These are phyloP conservation scores for Tinea semifulvella DNA, from an alignment of 2,888 invertebrate species.

Conservation along the genomic window DNA sequence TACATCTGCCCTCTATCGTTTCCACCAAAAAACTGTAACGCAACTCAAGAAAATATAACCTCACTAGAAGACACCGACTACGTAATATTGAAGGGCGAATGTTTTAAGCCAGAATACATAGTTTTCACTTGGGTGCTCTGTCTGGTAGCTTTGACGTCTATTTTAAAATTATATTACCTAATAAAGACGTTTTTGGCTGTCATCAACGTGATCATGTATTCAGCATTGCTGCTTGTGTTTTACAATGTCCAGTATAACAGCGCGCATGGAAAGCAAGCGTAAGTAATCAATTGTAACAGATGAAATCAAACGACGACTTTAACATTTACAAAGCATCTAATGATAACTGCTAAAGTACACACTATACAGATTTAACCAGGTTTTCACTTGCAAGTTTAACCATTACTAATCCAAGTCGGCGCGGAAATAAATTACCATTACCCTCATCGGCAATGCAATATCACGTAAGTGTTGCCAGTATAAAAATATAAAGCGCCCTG, in stretches of 20 bases:
- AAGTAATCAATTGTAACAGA: no score
- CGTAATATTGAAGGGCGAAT: constrained; percentile 34
- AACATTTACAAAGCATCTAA: no score
- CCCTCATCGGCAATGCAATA: no score
- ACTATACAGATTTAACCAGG: no score
- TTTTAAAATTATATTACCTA: constrained; percentile 88
- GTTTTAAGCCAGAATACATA: constrained; percentile 83
- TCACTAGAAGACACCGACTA: constrained; percentile 1
- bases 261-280: constrained; percentile 32
- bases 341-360: no score
- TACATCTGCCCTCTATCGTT: constrained; percentile 38
- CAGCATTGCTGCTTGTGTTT: constrained; percentile 71
- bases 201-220: constrained; percentile 78
- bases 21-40: constrained; percentile 20
- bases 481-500: no score
- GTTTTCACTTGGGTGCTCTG: constrained; percentile 95
- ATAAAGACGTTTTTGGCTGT: constrained; percentile 84
- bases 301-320: no score
- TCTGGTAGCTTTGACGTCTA: constrained; percentile 90
- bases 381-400: no score
- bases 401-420: no score
- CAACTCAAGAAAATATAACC: constrained; percentile 13
- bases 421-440: no score
- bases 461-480: no score
- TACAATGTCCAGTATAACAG: constrained; percentile 61